Conservation (phyloP, 2,113 vertebrate species). For the Paradoxurus hermaphroditus region DNA sequence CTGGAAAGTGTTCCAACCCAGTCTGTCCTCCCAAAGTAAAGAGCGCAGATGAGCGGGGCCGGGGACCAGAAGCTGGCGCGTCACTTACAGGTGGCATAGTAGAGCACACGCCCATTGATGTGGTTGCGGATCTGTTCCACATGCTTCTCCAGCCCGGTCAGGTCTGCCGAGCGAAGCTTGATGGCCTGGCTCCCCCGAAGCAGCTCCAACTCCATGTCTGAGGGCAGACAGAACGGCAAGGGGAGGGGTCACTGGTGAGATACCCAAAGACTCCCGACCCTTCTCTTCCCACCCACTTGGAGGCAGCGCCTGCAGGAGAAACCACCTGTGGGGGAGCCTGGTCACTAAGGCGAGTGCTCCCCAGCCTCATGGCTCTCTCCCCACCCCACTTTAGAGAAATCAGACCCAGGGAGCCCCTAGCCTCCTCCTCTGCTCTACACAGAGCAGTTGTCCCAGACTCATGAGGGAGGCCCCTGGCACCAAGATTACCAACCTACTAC, state of each 20-base stretch:
- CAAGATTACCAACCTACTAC: background rate
- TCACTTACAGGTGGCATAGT: slow-evolving; percentile 84
- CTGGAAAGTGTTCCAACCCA: background rate
- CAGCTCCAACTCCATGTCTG: slow-evolving; percentile 87
- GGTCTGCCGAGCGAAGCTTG: slow-evolving; percentile 75
- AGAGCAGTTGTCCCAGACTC: background rate
- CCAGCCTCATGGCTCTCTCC: background rate
- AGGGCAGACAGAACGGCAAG: slow-evolving; percentile 25
- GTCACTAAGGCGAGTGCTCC: background rate
- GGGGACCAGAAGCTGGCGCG: fast-evolving
- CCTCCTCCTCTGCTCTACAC: background rate
- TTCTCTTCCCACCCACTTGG: background rate
- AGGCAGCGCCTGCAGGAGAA: background rate
- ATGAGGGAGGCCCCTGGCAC: background rate
- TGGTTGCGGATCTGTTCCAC: slow-evolving; percentile 80
- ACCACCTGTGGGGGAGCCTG: background rate
- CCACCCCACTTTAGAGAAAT: background rate
- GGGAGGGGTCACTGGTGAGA: background rate
- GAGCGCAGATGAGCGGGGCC: fast-evolving
- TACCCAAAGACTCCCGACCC: background rate
- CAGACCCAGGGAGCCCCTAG: background rate
- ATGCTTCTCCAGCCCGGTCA: slow-evolving; percentile 83
- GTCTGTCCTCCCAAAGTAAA: background rate
- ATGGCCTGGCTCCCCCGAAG: slow-evolving; percentile 82
- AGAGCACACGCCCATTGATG: slow-evolving; percentile 78